Evolutionary conservation across 2,113 vertebrate species (phyloP).

Genomic region (Macquaria ambigua): DNA sequence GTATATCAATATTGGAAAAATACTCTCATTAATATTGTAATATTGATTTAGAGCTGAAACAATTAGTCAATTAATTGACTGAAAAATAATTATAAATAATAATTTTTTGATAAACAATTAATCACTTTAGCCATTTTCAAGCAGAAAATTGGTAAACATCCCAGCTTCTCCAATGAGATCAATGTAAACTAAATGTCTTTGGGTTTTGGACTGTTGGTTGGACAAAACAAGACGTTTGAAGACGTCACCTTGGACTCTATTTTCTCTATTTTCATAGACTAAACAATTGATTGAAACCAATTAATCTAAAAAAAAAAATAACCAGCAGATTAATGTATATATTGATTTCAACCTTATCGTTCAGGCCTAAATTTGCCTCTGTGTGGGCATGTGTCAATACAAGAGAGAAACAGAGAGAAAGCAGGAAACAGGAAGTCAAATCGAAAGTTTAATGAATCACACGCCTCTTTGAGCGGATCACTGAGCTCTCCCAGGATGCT

Average conservation of each 20-base stretch:
- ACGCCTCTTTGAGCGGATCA: constrained; percentile 98
- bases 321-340: neutral
- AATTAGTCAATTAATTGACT: too few species aligned
- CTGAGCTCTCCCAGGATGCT: constrained; percentile 97
- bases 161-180: neutral
- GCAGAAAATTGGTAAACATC: neutral
- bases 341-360: neutral
- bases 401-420: neutral
- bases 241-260: neutral
- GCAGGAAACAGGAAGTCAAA: neutral
- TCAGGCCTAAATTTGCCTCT: neutral
- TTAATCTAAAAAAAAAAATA: neutral
- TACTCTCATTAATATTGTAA: too few species aligned
- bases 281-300: neutral
- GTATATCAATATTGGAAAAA: too few species aligned
- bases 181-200: neutral
- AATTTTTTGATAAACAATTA: too few species aligned
- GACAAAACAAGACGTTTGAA: too few species aligned
- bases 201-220: neutral
- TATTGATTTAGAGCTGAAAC: too few species aligned
- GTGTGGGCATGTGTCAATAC: neutral
- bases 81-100: too few species aligned
- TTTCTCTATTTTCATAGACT: neutral
- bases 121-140: neutral
- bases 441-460: neutral